A percentile compares a stretch with the other conserved stretches of the same genome.
phyloP scores from a whole-genome alignment of 2,888 invertebrate species.

The Microctonus brassicae region DNA sequence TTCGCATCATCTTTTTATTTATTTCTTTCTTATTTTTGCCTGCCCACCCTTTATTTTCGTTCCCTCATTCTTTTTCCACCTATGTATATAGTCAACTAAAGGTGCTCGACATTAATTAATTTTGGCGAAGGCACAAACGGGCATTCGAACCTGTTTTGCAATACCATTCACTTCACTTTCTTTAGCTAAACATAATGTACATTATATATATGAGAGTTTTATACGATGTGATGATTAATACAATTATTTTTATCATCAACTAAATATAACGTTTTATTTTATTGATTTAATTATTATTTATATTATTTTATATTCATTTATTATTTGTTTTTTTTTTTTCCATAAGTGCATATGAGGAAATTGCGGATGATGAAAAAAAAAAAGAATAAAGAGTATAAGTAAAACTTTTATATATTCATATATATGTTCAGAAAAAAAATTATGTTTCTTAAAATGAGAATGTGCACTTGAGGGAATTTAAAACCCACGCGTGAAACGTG shows the following conservation, averaged over 20 bases:
- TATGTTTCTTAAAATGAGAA: too few relatives aligned
- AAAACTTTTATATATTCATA: neutral
- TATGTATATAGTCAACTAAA: conserved; percentile 10
- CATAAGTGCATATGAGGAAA: too few relatives aligned
- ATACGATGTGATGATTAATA: neutral
- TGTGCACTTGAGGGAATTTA: conserved; percentile 17
- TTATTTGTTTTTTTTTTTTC: too few relatives aligned
- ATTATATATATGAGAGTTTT: neutral
- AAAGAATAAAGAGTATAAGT: conserved; percentile 27
- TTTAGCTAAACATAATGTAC: conserved; percentile 6
- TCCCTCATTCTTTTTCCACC: neutral
- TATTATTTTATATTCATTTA: too few relatives aligned
- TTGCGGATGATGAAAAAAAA: too few relatives aligned
- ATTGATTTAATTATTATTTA: too few relatives aligned
- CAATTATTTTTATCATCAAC: neutral
- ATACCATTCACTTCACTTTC: conserved; percentile 11
- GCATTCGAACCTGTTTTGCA: conserved; percentile 46
- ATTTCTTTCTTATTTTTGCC: conserved; percentile 5
- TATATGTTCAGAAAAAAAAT: too few relatives aligned
- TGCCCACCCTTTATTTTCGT: conserved; percentile 24
- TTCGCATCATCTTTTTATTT: neutral
- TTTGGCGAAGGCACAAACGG: conserved; percentile 51
- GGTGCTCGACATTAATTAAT: conserved; percentile 50
- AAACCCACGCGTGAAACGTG: conserved; percentile 33
- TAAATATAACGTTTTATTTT: neutral